These are phyloP conservation scores for Natator depressus DNA, from an alignment of 2,113 vertebrate species.

Conservation along the genomic window DNA sequence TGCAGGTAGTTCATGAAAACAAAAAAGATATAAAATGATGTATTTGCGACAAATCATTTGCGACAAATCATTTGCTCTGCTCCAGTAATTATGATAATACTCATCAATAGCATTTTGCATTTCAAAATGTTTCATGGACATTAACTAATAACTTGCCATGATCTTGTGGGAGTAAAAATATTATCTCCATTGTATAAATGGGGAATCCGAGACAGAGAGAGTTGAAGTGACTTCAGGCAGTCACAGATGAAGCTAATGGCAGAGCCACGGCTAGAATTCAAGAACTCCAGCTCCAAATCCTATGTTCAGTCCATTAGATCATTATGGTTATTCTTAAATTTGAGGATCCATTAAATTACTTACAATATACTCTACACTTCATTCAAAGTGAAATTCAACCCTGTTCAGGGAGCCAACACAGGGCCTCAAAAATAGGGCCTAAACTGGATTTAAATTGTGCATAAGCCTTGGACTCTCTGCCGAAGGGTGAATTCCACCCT, in stretches of 20 bases:
- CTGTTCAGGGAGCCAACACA: not conserved
- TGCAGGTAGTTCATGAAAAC: not conserved
- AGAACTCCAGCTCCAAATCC: not conserved
- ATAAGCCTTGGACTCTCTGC: not conserved
- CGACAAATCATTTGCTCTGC: fast-evolving
- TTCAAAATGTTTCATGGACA: not conserved
- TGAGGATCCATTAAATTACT: not conserved
- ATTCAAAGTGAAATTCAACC: not conserved
- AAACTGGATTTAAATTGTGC: not conserved
- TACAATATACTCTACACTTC: not conserved
- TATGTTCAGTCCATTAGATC: not conserved
- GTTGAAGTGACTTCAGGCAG: not conserved
- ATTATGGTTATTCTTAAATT: not conserved
- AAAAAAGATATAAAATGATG: not conserved
- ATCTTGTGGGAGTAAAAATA: not conserved
- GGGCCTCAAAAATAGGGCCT: not conserved
- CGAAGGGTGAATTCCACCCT: not conserved
- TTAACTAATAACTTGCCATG: not conserved
- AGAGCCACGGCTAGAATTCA: not conserved
- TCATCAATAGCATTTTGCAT: not conserved
- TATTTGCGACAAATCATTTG: fast-evolving
- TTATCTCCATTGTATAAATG: not conserved
- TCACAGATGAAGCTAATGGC: not conserved
- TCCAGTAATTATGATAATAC: not conserved
- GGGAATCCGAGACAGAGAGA: not conserved